Base-by-base conservation (phyloP, 1,140 invertebrate genomes). In the Metopolophium dirhodum region DNA sequence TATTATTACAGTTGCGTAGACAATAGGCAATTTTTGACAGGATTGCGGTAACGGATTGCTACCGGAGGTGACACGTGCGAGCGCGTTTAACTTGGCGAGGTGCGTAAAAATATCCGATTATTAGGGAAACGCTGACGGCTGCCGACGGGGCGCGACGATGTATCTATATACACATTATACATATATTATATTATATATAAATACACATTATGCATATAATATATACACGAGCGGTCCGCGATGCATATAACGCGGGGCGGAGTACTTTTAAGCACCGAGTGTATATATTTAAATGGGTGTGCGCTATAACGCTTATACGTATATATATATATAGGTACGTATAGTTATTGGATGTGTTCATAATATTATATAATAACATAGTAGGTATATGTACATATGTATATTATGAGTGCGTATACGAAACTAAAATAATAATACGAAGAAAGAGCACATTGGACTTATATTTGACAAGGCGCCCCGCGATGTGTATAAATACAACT, bases 221-320 rank as follows among this genome's bases (percentile, higher is more conserved):
- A 45, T 45, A 77, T 1, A 77, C 6, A 35, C 30, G 18, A 41
- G 41, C 2, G 11, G 83, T 85, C 83, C 23, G 37, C 45, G 85
- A 26, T 86, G 26, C 26, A 45, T 30, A 85, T 7, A 86, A 86
- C 23, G 87, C 35, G 49, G 49, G n/a, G 41, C n/a, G 87, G 47
- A 54, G 87, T 54, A 89, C 49, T 37, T 85, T 22, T 49, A 54
- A 54, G 86, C 49, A 54, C 35, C 22, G 37, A 91, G 90, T 82
- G 47, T 91, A 51, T 91, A 91, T 91, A 91, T 91, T 90, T 90
- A 90, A 90, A 90, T 90, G 89, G 89, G 89, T 90, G 89, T 90
- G 88, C 26, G 49, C 88, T 14, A 54, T 23, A 89, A 54, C 49
- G 37, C 54, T 35, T 86, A 18, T 77, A 54, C 7, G 18, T 51